Conservation (phyloP, 2,888 invertebrate genomes). For the Platycheirus rosarum region DNA sequence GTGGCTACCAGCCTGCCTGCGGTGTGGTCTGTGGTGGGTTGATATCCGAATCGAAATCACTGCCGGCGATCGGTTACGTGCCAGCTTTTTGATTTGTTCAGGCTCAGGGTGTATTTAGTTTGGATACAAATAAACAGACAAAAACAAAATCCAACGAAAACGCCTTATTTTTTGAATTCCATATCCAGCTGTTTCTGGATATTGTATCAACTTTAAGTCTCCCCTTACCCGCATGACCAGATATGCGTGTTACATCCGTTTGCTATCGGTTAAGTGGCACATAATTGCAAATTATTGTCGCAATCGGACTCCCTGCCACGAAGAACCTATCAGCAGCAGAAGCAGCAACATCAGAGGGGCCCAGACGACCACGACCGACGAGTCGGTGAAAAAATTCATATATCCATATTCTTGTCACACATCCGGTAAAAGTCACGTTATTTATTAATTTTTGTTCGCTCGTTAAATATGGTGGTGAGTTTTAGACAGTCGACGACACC, state of each 20-base stretch:
- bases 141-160: no score
- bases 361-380: no score
- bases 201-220: background rate
- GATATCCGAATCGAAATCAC: constrained; percentile 28
- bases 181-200: constrained; percentile 27
- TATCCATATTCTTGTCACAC: constrained; percentile 56
- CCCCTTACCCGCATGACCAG: constrained; percentile 37
- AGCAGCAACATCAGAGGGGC: background rate
- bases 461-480: constrained; percentile 46
- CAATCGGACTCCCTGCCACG: constrained; percentile 35
- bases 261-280: constrained; percentile 53
- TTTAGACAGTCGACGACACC: constrained; percentile 15
- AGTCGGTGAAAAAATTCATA: constrained; percentile 4
- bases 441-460: constrained; percentile 31
- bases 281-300: constrained; percentile 65
- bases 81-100: constrained; percentile 15
- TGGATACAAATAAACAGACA: background rate
- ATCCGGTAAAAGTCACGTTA: constrained; percentile 65
- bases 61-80: constrained; percentile 56
- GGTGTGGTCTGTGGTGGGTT: background rate
- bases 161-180: background rate
- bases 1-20: constrained; percentile 32
- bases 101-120: constrained; percentile 2
- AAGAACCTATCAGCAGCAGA: background rate
- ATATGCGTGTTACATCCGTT: constrained; percentile 36